A percentile compares a stretch with the other conserved stretches of the same genome.
These are phyloP conservation scores for Deilephila porcellus DNA, from an alignment of 2,888 invertebrate genomes.

Conservation along the genomic window DNA sequence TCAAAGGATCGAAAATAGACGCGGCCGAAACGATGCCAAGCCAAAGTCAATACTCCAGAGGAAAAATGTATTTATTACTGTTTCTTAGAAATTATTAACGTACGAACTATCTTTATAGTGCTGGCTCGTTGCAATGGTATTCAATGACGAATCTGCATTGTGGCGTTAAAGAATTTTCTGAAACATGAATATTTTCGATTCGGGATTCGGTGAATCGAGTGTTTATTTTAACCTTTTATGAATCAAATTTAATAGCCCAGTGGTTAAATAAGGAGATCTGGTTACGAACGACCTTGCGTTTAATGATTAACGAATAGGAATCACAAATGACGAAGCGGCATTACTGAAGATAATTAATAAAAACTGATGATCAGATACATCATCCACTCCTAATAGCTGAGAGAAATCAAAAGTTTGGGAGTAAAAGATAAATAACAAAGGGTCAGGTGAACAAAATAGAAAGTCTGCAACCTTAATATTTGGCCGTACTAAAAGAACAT, in stretches of 20 bases:
- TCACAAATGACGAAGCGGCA: neutral
- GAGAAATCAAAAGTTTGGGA: too few relatives aligned
- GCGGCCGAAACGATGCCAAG: constrained; percentile 60
- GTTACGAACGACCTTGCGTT: neutral
- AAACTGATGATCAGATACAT: too few relatives aligned
- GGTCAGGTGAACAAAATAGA: too few relatives aligned
- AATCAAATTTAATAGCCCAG: neutral
- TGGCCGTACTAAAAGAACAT: too few relatives aligned
- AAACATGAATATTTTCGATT: constrained; percentile 3
- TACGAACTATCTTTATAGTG: neutral
- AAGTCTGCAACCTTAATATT: too few relatives aligned
- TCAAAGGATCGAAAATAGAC: constrained; percentile 52
- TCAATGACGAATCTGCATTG: constrained; percentile 36
- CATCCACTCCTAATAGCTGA: too few relatives aligned
- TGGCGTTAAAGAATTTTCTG: neutral
- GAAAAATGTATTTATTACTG: constrained; percentile 33
- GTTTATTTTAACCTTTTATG: neutral
- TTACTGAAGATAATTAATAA: too few relatives aligned
- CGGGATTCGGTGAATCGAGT: neutral
- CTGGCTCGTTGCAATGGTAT: constrained; percentile 32
- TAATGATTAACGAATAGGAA: neutral
- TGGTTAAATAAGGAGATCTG: neutral
- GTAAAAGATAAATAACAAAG: too few relatives aligned
- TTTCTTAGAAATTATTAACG: constrained; percentile 38
- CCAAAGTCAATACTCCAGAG: constrained; percentile 58